These are phyloP conservation scores for Dipodomys stephensi DNA, from an alignment of 2,113 vertebrate genomes.

Conservation along the genomic window DNA sequence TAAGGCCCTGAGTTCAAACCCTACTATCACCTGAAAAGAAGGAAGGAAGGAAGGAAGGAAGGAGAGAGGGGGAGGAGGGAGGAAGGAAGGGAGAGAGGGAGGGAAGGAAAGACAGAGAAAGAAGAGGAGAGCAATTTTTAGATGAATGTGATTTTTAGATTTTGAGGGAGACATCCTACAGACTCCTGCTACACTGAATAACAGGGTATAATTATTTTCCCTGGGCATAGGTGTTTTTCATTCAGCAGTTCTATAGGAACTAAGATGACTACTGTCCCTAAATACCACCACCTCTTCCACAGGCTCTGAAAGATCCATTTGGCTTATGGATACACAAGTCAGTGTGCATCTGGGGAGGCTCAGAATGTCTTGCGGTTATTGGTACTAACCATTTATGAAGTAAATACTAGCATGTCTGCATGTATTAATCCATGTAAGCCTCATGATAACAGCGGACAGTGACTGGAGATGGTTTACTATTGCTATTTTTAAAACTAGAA, in stretches of 20 bases:
- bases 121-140: too few species aligned
- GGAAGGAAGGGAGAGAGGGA: too few species aligned
- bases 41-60: too few species aligned
- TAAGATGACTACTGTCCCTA: neutral
- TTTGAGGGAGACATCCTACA: neutral
- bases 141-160: neutral
- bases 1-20: too few species aligned
- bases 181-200: constrained; percentile 5
- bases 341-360: neutral
- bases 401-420: neutral
- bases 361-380: neutral
- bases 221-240: neutral
- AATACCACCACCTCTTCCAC: neutral
- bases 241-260: neutral
- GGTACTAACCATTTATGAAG: neutral
- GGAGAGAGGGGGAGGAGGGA: too few species aligned
- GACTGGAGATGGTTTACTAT: neutral
- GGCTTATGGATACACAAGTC: neutral
- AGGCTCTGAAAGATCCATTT: neutral
- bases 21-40: too few species aligned
- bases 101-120: too few species aligned
- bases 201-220: neutral
- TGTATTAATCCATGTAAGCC: neutral
- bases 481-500: neutral
- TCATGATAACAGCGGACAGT: neutral